A percentile compares a stretch with the other conserved stretches of the same genome.
These are phyloP conservation scores for Lepidothrix coronata DNA, from an alignment of 2,113 vertebrate species.

Conservation along the genomic window DNA sequence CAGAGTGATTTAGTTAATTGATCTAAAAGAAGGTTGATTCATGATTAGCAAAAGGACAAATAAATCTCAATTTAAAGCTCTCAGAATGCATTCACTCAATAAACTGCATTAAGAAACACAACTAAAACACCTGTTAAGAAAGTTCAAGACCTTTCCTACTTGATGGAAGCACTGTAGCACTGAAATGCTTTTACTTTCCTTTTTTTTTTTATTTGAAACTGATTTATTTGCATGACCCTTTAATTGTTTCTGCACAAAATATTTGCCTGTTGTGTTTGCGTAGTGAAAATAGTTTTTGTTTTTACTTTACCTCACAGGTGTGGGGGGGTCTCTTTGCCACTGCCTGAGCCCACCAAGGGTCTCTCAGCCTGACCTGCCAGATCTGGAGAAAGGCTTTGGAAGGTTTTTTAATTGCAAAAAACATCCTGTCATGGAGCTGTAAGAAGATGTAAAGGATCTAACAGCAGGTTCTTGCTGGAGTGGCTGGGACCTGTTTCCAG, in stretches of 20 bases:
- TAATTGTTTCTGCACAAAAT: background rate
- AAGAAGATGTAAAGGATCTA: background rate
- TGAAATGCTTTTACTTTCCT: background rate
- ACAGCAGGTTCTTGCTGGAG: background rate
- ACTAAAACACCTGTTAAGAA: conserved; percentile 1
- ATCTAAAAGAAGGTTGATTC: conserved; percentile 68
- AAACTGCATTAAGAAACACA: conserved; percentile 30
- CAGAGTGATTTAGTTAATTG: conserved; percentile 74
- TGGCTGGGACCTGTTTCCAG: background rate
- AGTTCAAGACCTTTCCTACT: background rate
- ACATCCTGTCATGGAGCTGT: rapidly evolving
- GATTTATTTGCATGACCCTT: background rate
- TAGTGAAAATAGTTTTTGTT: background rate
- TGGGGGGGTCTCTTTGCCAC: background rate
- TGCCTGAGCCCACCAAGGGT: background rate
- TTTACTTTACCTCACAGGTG: background rate
- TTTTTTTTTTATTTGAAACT: background rate
- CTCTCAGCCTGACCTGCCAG: background rate
- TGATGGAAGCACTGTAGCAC: background rate
- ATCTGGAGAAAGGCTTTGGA: background rate
- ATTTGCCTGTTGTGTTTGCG: background rate
- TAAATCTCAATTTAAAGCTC: conserved; percentile 74
- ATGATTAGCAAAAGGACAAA: conserved; percentile 68
- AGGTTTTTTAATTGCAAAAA: background rate
- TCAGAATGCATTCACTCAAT: conserved; percentile 37